Evolutionary conservation across 2,888 invertebrate genomes (phyloP).

Genomic region (Isotomurus palustris): DNA sequence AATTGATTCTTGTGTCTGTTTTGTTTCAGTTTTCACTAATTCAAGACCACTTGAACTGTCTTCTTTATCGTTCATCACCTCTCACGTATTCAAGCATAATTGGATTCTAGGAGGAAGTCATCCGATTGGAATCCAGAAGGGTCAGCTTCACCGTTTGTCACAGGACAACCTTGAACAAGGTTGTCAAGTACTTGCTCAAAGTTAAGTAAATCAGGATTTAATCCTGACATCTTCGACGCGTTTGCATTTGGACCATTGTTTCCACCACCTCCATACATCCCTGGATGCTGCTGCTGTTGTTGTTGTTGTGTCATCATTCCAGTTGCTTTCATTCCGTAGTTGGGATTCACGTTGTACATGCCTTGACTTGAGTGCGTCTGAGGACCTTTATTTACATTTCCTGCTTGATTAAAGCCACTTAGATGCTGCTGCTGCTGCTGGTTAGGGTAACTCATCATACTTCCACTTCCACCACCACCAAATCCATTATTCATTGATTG

Average conservation of each 20-base stretch:
- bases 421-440: slow-evolving; percentile 8
- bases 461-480: not conserved
- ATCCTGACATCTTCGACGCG: no score
- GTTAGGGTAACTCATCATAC: slow-evolving; percentile 1
- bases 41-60: no score
- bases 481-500: no score
- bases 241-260: not conserved
- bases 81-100: no score
- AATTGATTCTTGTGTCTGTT: no score
- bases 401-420: slow-evolving; percentile 18
- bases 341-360: not conserved
- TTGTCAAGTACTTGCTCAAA: slow-evolving; percentile 33
- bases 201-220: slow-evolving; percentile 22
- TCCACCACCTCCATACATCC: slow-evolving; percentile 15
- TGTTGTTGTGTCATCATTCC: slow-evolving; percentile 14
- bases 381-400: not conserved
- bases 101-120: no score
- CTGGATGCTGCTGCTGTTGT: slow-evolving; percentile 20
- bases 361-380: not conserved
- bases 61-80: no score
- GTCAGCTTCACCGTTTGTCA: slow-evolving; percentile 8
- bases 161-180: slow-evolving; percentile 14
- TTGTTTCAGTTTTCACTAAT: no score
- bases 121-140: slow-evolving; percentile 20
- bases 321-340: slow-evolving; percentile 2